Evolutionary conservation across 2,113 vertebrate genomes (phyloP).

Genomic region (Nettapus auritus): DNA sequence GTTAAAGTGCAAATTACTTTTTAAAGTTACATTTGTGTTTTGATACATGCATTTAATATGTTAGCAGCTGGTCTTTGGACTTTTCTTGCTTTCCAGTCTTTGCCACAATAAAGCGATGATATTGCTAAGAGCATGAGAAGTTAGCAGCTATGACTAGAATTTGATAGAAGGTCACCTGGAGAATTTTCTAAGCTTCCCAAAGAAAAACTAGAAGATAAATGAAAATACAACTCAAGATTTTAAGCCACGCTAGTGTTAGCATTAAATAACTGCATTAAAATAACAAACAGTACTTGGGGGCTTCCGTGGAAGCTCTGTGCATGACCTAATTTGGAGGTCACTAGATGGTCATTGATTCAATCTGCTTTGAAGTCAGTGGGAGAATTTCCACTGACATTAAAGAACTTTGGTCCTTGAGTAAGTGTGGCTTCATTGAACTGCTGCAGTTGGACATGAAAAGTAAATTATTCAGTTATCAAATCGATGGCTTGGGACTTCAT

Average conservation of each 20-base stretch:
- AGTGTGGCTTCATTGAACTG: neutral
- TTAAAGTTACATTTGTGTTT: neutral
- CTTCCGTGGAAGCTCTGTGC: neutral
- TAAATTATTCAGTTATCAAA: neutral
- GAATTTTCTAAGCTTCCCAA: neutral
- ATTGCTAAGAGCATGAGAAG: neutral
- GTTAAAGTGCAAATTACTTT: neutral
- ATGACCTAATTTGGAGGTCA: neutral
- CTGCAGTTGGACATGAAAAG: neutral
- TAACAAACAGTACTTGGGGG: neutral
- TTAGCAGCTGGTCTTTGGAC: neutral
- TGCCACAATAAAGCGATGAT: neutral
- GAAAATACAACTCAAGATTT: neutral
- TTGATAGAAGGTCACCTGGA: neutral
- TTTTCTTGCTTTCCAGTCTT: neutral
- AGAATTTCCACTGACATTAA: neutral
- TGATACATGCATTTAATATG: neutral
- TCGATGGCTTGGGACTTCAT: neutral
- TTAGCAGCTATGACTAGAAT: neutral
- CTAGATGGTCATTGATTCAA: neutral
- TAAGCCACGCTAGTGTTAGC: neutral
- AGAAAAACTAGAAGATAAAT: neutral
- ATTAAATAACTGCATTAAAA: neutral
- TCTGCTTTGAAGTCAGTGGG: neutral
- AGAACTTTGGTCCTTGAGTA: neutral